Conservation (phyloP, 2,113 vertebrate genomes). For the Onychorhynchus coronatus region DNA sequence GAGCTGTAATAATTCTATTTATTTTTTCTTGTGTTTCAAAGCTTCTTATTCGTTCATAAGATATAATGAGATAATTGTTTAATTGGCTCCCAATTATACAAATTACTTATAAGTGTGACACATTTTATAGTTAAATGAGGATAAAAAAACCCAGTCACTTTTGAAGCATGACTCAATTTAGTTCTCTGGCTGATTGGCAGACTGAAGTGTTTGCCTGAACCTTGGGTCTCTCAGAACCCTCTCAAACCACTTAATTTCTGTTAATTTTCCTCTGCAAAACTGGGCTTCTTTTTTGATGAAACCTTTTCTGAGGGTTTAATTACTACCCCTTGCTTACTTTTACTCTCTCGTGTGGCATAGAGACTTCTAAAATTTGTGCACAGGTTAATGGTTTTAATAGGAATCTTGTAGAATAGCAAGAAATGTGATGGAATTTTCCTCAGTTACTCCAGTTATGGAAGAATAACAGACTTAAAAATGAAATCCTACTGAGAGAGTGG, state of each 20-base stretch:
- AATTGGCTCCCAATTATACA: constrained; percentile 1
- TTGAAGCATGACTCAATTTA: not conserved
- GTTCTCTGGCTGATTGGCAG: not conserved
- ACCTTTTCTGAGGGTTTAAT: not conserved
- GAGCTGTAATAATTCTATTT: not conserved
- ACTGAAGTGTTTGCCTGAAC: not conserved
- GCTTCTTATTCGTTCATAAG: not conserved
- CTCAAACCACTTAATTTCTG: not conserved
- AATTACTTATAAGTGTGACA: not conserved
- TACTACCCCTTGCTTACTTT: not conserved
- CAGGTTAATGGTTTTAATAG: not conserved
- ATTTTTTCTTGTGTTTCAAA: constrained; percentile 26
- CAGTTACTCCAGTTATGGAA: not conserved
- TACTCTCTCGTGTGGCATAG: not conserved
- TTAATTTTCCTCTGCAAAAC: not conserved
- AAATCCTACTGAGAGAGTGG: not conserved
- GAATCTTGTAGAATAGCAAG: not conserved
- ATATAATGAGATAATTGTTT: constrained; percentile 51
- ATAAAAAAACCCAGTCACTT: not conserved
- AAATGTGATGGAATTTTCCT: not conserved
- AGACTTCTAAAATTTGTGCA: not conserved
- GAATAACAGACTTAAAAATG: not conserved
- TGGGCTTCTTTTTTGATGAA: not conserved
- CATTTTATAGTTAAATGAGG: not conserved
- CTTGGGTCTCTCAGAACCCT: not conserved